These are phyloP conservation scores for Halictus quadricinctus DNA, from an alignment of 2,888 invertebrate species.

Conservation along the genomic window DNA sequence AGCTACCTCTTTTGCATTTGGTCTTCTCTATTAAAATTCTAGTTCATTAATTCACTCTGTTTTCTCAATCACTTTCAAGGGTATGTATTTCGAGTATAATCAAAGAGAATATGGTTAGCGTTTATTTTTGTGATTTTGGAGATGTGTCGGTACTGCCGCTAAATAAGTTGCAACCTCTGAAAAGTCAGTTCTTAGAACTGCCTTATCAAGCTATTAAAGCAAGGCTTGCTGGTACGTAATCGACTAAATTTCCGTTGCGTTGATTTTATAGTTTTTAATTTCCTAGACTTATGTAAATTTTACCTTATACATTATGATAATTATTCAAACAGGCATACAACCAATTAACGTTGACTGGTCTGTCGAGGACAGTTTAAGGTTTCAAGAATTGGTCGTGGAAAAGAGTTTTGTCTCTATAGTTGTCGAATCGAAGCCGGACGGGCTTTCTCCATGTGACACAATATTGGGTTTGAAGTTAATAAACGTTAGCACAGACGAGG, in stretches of 20 bases:
- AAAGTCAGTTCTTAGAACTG: slow-evolving; percentile 84
- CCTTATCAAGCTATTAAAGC: slow-evolving; percentile 88
- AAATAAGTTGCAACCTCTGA: slow-evolving; percentile 84
- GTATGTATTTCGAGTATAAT: slow-evolving; percentile 84
- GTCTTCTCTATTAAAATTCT: background rate
- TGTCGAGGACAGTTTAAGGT: slow-evolving; percentile 89
- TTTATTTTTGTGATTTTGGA: slow-evolving; percentile 87
- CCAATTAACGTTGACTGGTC: slow-evolving; percentile 87
- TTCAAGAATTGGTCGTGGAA: slow-evolving; percentile 88
- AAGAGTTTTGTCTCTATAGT: slow-evolving; percentile 88
- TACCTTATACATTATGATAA: slow-evolving; percentile 11
- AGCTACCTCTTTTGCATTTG: background rate
- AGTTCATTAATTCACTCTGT: slow-evolving; percentile 2
- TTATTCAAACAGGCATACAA: slow-evolving; percentile 82
- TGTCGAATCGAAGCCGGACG: slow-evolving; percentile 86
- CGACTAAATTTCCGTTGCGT: background rate
- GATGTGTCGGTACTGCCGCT: slow-evolving; percentile 85
- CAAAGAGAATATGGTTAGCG: slow-evolving; percentile 84
- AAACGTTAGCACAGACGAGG: slow-evolving; percentile 87
- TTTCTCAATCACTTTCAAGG: slow-evolving; percentile 74
- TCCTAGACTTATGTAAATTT: background rate
- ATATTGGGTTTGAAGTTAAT: slow-evolving; percentile 88
- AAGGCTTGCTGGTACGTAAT: slow-evolving; percentile 84
- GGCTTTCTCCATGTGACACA: slow-evolving; percentile 85
- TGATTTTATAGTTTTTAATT: background rate